Base-by-base conservation (phyloP, 1,140 invertebrate genomes). In the Pseudomyrmex pallidus region DNA sequence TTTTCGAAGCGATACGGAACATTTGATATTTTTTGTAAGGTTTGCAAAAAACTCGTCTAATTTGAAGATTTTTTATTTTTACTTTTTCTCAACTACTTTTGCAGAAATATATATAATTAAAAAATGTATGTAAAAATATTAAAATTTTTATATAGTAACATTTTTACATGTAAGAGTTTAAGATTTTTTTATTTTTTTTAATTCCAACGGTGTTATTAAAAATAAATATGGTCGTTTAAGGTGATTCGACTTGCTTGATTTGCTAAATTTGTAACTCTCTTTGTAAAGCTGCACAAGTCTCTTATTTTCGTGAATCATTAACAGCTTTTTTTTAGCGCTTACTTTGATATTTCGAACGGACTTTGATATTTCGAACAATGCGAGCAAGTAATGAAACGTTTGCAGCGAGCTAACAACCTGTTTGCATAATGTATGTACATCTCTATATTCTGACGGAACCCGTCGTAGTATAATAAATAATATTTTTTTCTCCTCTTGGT, bases 281-380 rank as follows among this genome's bases (percentile, higher is more conserved):
- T 2, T 62, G 35, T 7, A 1, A 25, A 44, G 12, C 12, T 20
- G 13, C 5, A 15, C 12, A 61, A 46, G 52, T 22, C 12, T 22
- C 3, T 63, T 2, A 22, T 17, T 63, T 35, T 17, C 2, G 17
- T 52, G 35, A 22, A 76, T 20, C 22, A 54, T 44, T 44, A 35
- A 52, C 48, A 13, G 1, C 20, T 64, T n/a, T 13, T 20, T 7
- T n/a, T 17, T 59, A 20, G 8, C 9, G 62, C 13, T 64, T 25
- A 15, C 2, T 35, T 63, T 15, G 12, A 20, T 44, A 64, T 64
- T 64, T 46, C 35, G 62, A 64, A 15, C 62, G 25, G 61, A 15
- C 2, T 35, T 63, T 15, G 12, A 20, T 44, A 64, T 64, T 64
- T 46, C 35, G 62, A 64, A 15, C 62, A 64, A 44, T 64, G 62